phyloP scores from a whole-genome alignment of 2,888 invertebrate species.

The Azorinus chamasolen region DNA sequence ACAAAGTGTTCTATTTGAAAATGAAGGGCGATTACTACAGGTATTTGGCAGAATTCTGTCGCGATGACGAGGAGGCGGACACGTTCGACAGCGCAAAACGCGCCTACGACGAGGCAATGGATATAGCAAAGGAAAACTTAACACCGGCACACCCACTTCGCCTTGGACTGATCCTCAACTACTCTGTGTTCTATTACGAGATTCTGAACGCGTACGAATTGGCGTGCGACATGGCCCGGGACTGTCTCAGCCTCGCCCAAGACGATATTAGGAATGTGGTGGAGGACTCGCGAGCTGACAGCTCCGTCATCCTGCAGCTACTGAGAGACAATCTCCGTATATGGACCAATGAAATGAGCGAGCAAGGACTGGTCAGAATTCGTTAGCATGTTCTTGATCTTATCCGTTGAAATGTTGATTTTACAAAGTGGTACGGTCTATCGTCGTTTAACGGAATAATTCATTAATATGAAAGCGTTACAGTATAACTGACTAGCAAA shows the following conservation, averaged over 20 bases:
- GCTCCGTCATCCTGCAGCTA: constrained; percentile 35
- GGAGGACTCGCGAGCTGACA: constrained; percentile 29
- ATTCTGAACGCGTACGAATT: constrained; percentile 36
- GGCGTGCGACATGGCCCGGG: constrained; percentile 36
- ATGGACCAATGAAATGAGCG: constrained; percentile 36
- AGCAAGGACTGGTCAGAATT: no score
- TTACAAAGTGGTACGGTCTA: no score
- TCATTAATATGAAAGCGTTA: no score
- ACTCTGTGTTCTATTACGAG: constrained; percentile 51
- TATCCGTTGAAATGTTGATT: no score
- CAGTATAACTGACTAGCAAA: no score
- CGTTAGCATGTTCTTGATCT: no score
- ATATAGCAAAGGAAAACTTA: constrained; percentile 33
- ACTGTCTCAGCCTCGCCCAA: constrained; percentile 10
- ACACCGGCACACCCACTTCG: constrained; percentile 43
- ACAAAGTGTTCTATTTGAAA: constrained; percentile 52
- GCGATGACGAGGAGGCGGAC: constrained; percentile 15
- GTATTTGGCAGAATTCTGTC: constrained; percentile 47
- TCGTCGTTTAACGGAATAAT: no score
- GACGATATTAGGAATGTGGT: constrained; percentile 32
- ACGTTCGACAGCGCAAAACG: constrained; percentile 35
- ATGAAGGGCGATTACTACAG: constrained; percentile 56
- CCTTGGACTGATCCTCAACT: constrained; percentile 45
- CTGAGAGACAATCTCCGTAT: constrained; percentile 46
- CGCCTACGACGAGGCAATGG: constrained; percentile 31